A percentile compares a stretch with the other conserved stretches of the same genome.
Evolutionary conservation across 1,140 invertebrate genomes (phyloP).

Genomic region (Sinonovacula constricta): DNA sequence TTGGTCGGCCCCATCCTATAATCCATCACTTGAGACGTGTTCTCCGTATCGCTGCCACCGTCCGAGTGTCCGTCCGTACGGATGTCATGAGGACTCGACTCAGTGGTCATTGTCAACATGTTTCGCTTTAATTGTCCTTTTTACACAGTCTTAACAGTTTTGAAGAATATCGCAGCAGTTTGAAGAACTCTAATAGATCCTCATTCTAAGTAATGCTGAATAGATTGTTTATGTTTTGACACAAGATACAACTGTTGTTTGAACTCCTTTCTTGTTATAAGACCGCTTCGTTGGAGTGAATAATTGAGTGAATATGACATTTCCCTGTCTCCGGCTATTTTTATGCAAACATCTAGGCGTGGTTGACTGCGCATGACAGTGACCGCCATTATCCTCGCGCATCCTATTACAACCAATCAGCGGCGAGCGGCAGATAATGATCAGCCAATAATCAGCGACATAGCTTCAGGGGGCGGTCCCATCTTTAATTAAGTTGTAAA

Average conservation of each 20-base stretch:
- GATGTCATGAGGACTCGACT: slow-evolving; percentile 1
- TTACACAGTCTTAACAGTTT: too few species aligned
- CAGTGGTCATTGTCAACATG: slow-evolving; percentile 41
- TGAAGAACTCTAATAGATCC: not conserved
- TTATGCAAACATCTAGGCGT: slow-evolving; percentile 46
- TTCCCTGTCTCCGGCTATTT: slow-evolving; percentile 16
- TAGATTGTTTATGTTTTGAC: not conserved
- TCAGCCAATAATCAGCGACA: slow-evolving; percentile 18
- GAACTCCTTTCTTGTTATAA: not conserved
- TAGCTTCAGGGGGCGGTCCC: slow-evolving; percentile 42
- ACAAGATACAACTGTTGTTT: not conserved
- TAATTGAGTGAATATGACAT: slow-evolving; percentile 21
- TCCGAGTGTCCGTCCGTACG: slow-evolving; percentile 31
- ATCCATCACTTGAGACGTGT: slow-evolving; percentile 35
- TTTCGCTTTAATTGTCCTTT: too few species aligned
- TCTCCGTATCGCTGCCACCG: slow-evolving; percentile 42
- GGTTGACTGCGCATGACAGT: slow-evolving; percentile 12
- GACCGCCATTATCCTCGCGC: slow-evolving; percentile 19
- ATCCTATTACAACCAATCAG: slow-evolving; percentile 37
- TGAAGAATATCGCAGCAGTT: too few species aligned
- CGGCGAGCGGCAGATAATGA: slow-evolving; percentile 16
- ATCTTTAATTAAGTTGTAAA: slow-evolving; percentile 22
- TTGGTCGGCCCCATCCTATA: slow-evolving; percentile 31
- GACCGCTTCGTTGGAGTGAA: not conserved
- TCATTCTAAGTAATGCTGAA: not conserved